Evolutionary conservation across 2,888 invertebrate species (phyloP).

Genomic region (Heliothis peltigera): DNA sequence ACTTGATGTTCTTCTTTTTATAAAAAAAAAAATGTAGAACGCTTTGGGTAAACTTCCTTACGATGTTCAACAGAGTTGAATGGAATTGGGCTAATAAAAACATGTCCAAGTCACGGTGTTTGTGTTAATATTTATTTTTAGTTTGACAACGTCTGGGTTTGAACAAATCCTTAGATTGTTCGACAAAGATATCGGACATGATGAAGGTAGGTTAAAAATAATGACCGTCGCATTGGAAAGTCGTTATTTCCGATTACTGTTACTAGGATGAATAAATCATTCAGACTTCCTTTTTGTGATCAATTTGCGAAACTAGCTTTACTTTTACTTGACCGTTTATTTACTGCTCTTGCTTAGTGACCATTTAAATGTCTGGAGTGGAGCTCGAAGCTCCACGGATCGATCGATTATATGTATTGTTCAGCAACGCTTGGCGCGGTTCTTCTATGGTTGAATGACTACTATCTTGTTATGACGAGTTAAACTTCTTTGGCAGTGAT

Average conservation of each 20-base stretch:
- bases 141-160: conserved; percentile 35
- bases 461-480: too few relatives aligned
- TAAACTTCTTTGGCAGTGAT: too few relatives aligned
- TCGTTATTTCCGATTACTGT: conserved; percentile 23
- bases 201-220: conserved; percentile 24
- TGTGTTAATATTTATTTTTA: conserved; percentile 50
- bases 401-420: too few relatives aligned
- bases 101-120: conserved; percentile 53
- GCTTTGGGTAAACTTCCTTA: conserved; percentile 63
- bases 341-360: too few relatives aligned
- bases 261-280: conserved; percentile 12
- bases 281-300: too few relatives aligned
- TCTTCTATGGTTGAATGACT: too few relatives aligned
- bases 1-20: conserved; percentile 70
- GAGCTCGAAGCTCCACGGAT: too few relatives aligned
- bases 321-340: too few relatives aligned
- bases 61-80: conserved; percentile 63
- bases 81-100: conserved; percentile 64
- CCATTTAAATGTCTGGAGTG: too few relatives aligned
- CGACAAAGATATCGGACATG: conserved; percentile 18
- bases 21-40: conserved; percentile 48
- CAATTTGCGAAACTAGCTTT: too few relatives aligned
- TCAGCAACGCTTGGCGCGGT: too few relatives aligned
- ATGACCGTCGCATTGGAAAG: conserved; percentile 32
- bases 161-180: conserved; percentile 38